A percentile compares a stretch with the other conserved stretches of the same genome.
phyloP scores from a whole-genome alignment of 2,888 invertebrate species.

The Cremastinae sp. region DNA sequence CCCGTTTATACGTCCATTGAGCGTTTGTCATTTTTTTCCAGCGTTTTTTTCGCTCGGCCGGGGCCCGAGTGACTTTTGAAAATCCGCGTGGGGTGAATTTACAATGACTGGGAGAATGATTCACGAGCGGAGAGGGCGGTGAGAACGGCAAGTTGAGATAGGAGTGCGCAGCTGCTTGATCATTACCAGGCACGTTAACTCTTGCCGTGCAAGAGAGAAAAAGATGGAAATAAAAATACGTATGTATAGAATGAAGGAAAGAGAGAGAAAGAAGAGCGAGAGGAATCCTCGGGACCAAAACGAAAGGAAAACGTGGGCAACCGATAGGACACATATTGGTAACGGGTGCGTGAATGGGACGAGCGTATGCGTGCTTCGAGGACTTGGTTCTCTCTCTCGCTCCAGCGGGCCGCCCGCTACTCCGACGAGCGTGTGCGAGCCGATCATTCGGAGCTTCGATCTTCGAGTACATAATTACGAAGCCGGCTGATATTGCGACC shows the following conservation, averaged over 20 bases:
- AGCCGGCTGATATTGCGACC: constrained; percentile 49
- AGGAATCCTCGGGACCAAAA: constrained; percentile 20
- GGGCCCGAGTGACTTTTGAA: constrained; percentile 73
- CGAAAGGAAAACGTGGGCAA: constrained; percentile 51
- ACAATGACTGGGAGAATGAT: constrained; percentile 69
- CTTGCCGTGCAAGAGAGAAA: constrained; percentile 47
- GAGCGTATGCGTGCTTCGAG: constrained; percentile 49
- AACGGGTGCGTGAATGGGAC: constrained; percentile 60
- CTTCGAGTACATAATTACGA: constrained; percentile 62
- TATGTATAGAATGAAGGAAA: constrained; percentile 3
- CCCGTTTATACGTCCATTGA: constrained; percentile 20
- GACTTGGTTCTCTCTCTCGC: too few relatives aligned
- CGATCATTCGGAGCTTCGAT: constrained; percentile 59
- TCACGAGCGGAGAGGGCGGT: constrained; percentile 58
- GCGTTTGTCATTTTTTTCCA: constrained; percentile 47
- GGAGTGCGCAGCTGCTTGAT: constrained; percentile 71
- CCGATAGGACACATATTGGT: constrained; percentile 56
- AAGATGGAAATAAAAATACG: constrained; percentile 25
- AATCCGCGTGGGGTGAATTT: constrained; percentile 75
- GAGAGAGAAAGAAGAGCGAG: not conserved
- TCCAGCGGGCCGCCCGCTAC: constrained; percentile 12
- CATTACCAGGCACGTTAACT: constrained; percentile 69
- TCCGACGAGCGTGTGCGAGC: constrained; percentile 24
- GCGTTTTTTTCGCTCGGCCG: constrained; percentile 9
- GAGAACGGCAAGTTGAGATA: constrained; percentile 43